Evolutionary conservation across 1,140 invertebrate genomes (phyloP).

Genomic region (Orius insidiosus): DNA sequence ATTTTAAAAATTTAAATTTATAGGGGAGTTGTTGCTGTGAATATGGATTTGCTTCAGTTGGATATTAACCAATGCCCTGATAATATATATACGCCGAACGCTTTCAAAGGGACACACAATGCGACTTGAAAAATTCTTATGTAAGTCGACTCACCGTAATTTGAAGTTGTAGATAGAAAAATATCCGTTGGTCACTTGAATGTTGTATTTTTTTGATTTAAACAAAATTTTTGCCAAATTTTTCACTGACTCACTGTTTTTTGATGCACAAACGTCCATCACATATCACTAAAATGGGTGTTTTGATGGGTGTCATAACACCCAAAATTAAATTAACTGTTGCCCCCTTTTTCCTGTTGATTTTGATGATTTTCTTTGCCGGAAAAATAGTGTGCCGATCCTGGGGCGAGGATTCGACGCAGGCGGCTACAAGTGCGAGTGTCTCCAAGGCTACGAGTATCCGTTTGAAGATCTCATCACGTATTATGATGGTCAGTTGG

Average conservation of each 20-base stretch:
- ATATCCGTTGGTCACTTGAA: conserved; percentile 12
- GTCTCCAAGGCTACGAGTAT: conserved; percentile 92
- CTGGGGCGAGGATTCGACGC: conserved; percentile 75
- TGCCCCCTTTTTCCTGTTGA: conserved; percentile 3
- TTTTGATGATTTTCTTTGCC: conserved; percentile 1
- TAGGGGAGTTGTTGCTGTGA: conserved; percentile 86
- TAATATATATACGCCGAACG: conserved; percentile 75
- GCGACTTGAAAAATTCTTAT: conserved; percentile 77
- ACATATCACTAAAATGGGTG: conserved; percentile 7
- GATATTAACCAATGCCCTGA: conserved; percentile 93
- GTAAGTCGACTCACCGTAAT: conserved; percentile 40
- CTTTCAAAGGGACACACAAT: conserved; percentile 89
- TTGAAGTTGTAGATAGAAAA: conserved; percentile 17
- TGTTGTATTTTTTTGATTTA: conserved; percentile 7
- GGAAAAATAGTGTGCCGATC: conserved; percentile 68
- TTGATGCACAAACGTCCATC: conserved; percentile 11
- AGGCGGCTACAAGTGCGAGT: conserved; percentile 97
- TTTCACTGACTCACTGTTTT: conserved; percentile 6
- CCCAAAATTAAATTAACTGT: background rate
- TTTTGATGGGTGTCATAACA: conserved; percentile 10
- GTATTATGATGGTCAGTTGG: conserved; percentile 89
- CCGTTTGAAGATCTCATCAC: conserved; percentile 87
- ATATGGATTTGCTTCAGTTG: conserved; percentile 73
- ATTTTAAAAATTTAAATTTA: no score
- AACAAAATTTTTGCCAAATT: conserved; percentile 1